Evolutionary conservation across 2,888 invertebrate species (phyloP).

Genomic region (Athalia circularis): DNA sequence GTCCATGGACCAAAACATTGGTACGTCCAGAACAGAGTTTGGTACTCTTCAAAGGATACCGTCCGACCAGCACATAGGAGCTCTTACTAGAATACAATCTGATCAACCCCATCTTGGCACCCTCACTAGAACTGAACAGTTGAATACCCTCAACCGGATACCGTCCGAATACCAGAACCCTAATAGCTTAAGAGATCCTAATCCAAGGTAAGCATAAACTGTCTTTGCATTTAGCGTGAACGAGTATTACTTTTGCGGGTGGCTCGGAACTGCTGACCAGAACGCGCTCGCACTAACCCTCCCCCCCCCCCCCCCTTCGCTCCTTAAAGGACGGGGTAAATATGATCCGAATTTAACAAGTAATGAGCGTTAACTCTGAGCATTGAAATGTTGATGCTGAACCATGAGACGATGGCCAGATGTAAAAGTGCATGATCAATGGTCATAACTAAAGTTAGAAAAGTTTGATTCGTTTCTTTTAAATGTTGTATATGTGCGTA

Average conservation of each 20-base stretch:
- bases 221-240: slow-evolving; percentile 60
- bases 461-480: no score
- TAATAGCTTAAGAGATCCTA: slow-evolving; percentile 67
- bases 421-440: no score
- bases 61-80: slow-evolving; percentile 66
- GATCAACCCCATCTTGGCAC: slow-evolving; percentile 50
- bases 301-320: no score
- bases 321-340: no score
- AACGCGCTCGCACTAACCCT: no score
- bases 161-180: slow-evolving; percentile 71
- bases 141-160: slow-evolving; percentile 63
- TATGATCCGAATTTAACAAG: no score
- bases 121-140: slow-evolving; percentile 58
- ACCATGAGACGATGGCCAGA: no score
- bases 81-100: slow-evolving; percentile 50
- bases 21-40: slow-evolving; percentile 59
- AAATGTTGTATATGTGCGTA: no score
- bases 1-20: slow-evolving; percentile 59
- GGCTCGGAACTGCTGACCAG: no score
- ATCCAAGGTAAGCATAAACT: slow-evolving; percentile 72
- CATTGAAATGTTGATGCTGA: no score
- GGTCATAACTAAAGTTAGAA: no score
- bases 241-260: neutral
- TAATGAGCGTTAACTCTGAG: no score
- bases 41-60: slow-evolving; percentile 68